Base-by-base conservation (phyloP, 2,888 invertebrate genomes). In the Drosophila borborema region DNA sequence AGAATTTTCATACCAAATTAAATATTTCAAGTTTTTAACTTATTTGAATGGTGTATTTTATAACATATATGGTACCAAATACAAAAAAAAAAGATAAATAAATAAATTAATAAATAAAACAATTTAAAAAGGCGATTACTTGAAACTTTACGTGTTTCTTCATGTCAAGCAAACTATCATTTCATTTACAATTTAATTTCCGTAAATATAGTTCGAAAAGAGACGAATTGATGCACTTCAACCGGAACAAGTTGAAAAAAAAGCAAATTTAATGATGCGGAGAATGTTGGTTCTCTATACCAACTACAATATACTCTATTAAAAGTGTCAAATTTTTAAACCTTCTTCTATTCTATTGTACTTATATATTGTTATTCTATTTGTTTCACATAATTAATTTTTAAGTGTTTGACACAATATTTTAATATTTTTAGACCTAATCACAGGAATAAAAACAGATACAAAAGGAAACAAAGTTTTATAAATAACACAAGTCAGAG, bases 181-280 rank as follows among this genome's bases (percentile, higher is more conserved):
- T 45, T 7, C 20, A 45, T 31, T 43, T 65, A 28, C 48, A 77
- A 75, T 59, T 86, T 86, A 88, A 86, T 90, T 90, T 86, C 86
- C 90, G 80, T 54, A 40, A 56, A 28, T 16, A 10, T 41, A 23
- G 45, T 2, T 28, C 41, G 38, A 62, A 16, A 41, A 28, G 62
- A 36, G 62, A 18, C 40, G 58, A 63, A 72, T 49, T 34, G 51
- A 53, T 28, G 40, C 28, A 12, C n/a, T 55, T 23, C 18, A 64
- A 48, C 58, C 48, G 28, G 38, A 49, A 49, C 58, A 72, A 72
- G 84, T 80, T 80, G 77, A 80, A 82, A 77, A 80, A 82, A 77
- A 31, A 3, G 14, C 0, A 3, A 8, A 12, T 9, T 31, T 31
- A 20, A 53, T 18, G 20, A 34, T 16, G 8, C 0, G 8, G 16